Base-by-base conservation (phyloP, 2,888 invertebrate genomes). In the Lacanobia wlatinum region DNA sequence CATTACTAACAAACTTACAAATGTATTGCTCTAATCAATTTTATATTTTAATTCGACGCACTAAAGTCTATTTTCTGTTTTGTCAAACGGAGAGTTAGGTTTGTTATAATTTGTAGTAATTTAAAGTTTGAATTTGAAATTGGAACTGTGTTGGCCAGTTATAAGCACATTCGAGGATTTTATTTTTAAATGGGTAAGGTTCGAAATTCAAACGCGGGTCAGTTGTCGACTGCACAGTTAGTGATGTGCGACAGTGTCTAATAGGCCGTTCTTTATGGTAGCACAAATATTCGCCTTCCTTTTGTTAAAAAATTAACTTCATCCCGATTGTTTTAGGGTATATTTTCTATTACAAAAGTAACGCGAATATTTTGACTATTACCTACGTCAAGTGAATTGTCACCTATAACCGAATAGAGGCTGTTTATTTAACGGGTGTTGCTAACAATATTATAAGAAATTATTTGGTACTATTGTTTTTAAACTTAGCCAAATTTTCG, bases 51-150 rank as follows among this genome's bases (percentile, higher is more conserved):
- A 72, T 46, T 60, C 81, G 73, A 79, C 60, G 46, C 60, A 61
- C 55, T 80, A 79, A 84, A 84, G 87, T 77, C 58, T 68, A 75
- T 59, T 18, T 63, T 61, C 23, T 21, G 18, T 40, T 74, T 46
- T 56, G 52, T 55, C 73, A 55, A 66, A 81, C 70, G 76, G 73
- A 87, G 84, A 85, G 82, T 79, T 87, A 89, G 83, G 80, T 82
- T 84, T 87, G 90, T 90, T 90, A 92, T 92, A 89, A 92, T 92
- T 92, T 91, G 90, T 80, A 75, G 80, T 80, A 90, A 92, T 92
- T 92, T 90, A 92, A 92, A 90, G 90, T 91, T 92, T 83, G 78
- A 76, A 91, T 90, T 93, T 92, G 93, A 93, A 93, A 94, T 92
- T 91, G 89, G 91, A 93, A 93, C 92, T 89, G 86, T 89, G 86